Evolutionary conservation across 2,797 vertebrate genomes (phyloP).

Genomic region (Rhinichthys osculus): DNA sequence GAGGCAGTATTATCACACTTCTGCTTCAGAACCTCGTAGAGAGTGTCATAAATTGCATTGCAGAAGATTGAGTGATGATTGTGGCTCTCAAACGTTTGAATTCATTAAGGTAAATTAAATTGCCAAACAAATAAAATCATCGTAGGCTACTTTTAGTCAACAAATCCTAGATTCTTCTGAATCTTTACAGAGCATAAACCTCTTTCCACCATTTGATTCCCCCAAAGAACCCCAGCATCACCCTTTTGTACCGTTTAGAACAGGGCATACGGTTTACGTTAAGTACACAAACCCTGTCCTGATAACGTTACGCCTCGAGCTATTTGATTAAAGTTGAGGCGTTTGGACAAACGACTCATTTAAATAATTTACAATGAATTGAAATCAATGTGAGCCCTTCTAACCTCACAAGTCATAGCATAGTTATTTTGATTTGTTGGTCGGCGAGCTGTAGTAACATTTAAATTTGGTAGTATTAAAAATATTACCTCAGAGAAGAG

Average conservation of each 20-base stretch:
- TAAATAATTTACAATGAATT: background rate
- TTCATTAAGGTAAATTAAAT: background rate
- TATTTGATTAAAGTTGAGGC: background rate
- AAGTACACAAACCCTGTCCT: background rate
- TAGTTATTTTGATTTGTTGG: background rate
- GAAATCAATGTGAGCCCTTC: background rate
- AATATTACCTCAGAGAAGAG: background rate
- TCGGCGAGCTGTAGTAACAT: background rate
- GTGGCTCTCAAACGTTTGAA: background rate
- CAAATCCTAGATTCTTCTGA: background rate
- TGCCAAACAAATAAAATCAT: too few relatives aligned
- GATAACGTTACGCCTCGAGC: background rate
- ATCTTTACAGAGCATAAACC: background rate
- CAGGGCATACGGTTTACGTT: background rate
- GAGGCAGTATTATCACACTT: constrained; percentile 32
- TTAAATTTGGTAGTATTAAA: background rate
- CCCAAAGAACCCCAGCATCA: too few relatives aligned
- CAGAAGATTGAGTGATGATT: background rate
- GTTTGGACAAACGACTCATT: background rate
- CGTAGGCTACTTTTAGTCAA: background rate
- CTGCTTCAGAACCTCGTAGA: background rate
- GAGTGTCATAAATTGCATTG: background rate
- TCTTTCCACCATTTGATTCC: background rate
- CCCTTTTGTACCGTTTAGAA: background rate
- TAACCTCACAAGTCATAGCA: too few relatives aligned